Evolutionary conservation across 2,888 invertebrate genomes (phyloP).

Genomic region (Cremastobaeus sp.): DNA sequence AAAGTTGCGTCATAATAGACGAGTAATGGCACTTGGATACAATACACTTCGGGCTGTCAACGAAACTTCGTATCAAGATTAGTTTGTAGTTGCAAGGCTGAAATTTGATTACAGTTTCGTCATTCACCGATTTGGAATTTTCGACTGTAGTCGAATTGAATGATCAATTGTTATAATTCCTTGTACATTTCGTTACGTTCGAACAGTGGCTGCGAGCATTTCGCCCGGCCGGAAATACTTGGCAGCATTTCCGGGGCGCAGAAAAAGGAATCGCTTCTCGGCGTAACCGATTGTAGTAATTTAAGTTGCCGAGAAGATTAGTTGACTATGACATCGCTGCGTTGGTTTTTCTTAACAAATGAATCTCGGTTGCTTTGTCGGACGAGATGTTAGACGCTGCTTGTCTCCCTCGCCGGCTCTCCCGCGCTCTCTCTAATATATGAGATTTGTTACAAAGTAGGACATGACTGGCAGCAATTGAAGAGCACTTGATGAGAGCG

Average conservation of each 20-base stretch:
- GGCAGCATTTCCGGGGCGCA: too few relatives aligned
- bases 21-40: constrained; percentile 48
- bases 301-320: constrained; percentile 1
- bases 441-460: constrained; percentile 47
- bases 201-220: too few relatives aligned
- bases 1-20: constrained; percentile 53
- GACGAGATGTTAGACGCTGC: too few relatives aligned
- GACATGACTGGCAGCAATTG: constrained; percentile 32
- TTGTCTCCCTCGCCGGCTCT: too few relatives aligned
- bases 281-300: too few relatives aligned
- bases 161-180: constrained; percentile 11
- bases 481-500: constrained; percentile 37
- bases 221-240: too few relatives aligned
- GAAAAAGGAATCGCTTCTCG: too few relatives aligned
- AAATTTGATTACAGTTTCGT: constrained; percentile 43
- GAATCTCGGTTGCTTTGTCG: too few relatives aligned
- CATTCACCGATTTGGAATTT: constrained; percentile 7
- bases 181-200: background rate
- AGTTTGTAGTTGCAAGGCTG: constrained; percentile 39
- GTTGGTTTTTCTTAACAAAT: constrained; percentile 1
- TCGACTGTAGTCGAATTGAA: constrained; percentile 1
- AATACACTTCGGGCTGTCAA: constrained; percentile 50
- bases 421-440: constrained; percentile 31
- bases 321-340: background rate
- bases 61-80: constrained; percentile 47